phyloP scores from a whole-genome alignment of 2,113 vertebrate species.

The Python bivittatus region DNA sequence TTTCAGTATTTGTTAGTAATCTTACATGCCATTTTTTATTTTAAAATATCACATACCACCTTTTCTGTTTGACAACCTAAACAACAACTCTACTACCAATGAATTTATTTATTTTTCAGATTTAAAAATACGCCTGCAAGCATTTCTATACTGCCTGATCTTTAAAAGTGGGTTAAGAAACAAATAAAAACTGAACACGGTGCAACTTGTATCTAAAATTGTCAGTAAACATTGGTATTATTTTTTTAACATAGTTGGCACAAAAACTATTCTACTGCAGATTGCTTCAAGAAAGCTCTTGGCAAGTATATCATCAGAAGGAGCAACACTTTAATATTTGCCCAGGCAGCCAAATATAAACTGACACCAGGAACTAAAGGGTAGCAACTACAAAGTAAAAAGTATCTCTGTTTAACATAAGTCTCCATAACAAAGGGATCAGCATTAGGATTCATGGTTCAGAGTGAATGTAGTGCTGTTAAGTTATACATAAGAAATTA shows the following conservation, averaged over 20 bases:
- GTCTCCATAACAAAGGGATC: conserved; percentile 82
- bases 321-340: conserved; percentile 87
- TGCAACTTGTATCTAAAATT: conserved; percentile 77
- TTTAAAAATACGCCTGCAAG: conserved; percentile 50
- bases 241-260: conserved; percentile 84
- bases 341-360: conserved; percentile 85
- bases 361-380: conserved; percentile 81
- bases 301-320: conserved; percentile 87
- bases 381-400: conserved; percentile 74
- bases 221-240: conserved; percentile 71
- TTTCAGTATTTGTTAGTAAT: conserved; percentile 62
- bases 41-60: conserved; percentile 36
- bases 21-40: conserved; percentile 50
- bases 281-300: conserved; percentile 86
- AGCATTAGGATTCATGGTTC: conserved; percentile 78
- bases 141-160: conserved; percentile 63
- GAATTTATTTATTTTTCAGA: conserved; percentile 43
- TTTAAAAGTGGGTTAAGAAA: conserved; percentile 55
- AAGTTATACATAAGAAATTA: conserved; percentile 84
- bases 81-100: conserved; percentile 52
- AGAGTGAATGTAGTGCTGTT: conserved; percentile 81
- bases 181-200: conserved; percentile 71
- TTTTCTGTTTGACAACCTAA: conserved; percentile 48
- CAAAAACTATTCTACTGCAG: conserved; percentile 75
- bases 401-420: conserved; percentile 83